These are phyloP conservation scores for Ommatoiulus sabulosus DNA, from an alignment of 2,888 invertebrate genomes.

Conservation along the genomic window DNA sequence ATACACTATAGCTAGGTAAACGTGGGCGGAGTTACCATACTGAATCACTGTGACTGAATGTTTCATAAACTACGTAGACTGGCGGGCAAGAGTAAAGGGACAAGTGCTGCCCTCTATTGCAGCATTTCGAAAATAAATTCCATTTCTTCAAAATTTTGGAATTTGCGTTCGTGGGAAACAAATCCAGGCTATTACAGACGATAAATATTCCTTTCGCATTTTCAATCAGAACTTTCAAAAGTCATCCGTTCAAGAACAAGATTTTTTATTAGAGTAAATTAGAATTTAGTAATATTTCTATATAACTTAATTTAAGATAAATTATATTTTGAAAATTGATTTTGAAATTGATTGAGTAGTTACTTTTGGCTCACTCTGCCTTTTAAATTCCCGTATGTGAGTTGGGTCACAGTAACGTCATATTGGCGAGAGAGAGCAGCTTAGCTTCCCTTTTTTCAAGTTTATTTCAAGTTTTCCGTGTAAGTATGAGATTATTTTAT, in stretches of 20 bases:
- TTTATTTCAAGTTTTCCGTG: constrained; percentile 58
- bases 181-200: background rate
- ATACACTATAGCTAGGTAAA: no score
- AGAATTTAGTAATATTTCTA: background rate
- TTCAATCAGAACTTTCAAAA: background rate
- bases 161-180: constrained; percentile 6
- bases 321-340: background rate
- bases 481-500: constrained; percentile 48
- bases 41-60: no score
- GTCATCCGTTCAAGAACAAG: background rate
- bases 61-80: no score
- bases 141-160: background rate
- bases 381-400: constrained; percentile 42
- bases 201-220: background rate
- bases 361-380: background rate
- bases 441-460: constrained; percentile 53
- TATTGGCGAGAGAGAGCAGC: constrained; percentile 30
- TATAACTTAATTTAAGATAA: background rate
- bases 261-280: background rate
- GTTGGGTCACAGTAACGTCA: constrained; percentile 38
- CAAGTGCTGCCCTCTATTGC: background rate
- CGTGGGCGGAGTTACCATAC: no score
- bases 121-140: background rate
- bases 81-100: no score
- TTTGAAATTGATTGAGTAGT: background rate